These are phyloP conservation scores for Drosophila biarmipes DNA, from an alignment of 1,140 invertebrate species.

Conservation along the genomic window DNA sequence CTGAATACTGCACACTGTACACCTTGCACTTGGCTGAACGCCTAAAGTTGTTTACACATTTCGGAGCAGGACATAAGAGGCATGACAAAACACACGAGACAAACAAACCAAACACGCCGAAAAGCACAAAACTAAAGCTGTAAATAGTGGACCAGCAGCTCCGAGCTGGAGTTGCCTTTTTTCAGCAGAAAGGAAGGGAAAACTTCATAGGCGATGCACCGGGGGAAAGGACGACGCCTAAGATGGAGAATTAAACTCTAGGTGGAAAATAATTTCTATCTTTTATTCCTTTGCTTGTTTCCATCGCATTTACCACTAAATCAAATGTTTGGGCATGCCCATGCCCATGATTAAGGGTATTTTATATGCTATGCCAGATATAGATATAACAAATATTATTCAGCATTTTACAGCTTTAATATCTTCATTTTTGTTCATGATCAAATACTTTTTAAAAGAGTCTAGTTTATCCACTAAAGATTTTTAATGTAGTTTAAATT, in stretches of 20 bases:
- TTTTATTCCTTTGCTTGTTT: too few relatives aligned
- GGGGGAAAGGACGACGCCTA: neutral
- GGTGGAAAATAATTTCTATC: neutral
- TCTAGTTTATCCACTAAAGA: neutral
- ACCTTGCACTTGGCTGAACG: conserved; percentile 75
- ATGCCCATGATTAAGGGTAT: too few relatives aligned
- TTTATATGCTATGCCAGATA: too few relatives aligned
- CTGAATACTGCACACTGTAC: conserved; percentile 45
- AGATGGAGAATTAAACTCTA: neutral
- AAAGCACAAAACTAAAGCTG: conserved; percentile 74
- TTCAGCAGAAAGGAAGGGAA: conserved; percentile 13
- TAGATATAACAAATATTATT: too few relatives aligned
- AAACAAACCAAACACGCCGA: conserved; percentile 73
- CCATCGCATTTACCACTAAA: too few relatives aligned
- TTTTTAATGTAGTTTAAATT: neutral
- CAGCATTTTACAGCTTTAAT: too few relatives aligned
- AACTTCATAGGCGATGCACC: conserved; percentile 43
- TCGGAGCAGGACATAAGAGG: conserved; percentile 73
- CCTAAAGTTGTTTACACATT: conserved; percentile 83
- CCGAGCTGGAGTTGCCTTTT: conserved; percentile 20
- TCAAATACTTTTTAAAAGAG: too few relatives aligned
- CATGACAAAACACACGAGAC: conserved; percentile 77
- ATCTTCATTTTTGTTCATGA: too few relatives aligned
- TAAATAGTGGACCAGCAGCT: conserved; percentile 74
- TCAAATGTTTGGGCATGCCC: too few relatives aligned